A percentile compares a stretch with the other conserved stretches of the same genome.
Conservation (phyloP, 2,797 vertebrate genomes). For the Chelonia mydas region DNA sequence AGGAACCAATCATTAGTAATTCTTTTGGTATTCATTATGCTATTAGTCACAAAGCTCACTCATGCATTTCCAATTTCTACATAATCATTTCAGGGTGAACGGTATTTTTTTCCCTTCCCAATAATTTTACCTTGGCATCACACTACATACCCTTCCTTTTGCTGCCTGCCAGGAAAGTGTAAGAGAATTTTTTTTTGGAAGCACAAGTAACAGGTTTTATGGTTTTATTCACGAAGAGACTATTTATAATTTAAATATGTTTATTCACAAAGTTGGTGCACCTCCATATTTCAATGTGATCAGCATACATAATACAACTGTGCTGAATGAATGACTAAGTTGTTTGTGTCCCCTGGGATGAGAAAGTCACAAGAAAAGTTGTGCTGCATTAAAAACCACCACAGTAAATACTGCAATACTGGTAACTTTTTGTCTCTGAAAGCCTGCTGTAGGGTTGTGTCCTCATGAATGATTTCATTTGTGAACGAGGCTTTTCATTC, state of each 20-base stretch:
- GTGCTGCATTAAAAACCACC: not conserved
- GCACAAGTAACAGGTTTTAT: not conserved
- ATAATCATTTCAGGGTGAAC: constrained; percentile 70
- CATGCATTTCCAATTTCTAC: constrained; percentile 67
- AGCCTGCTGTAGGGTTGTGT: rapidly evolving
- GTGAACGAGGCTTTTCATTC: not conserved
- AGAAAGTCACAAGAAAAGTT: not conserved
- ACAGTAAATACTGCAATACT: not conserved
- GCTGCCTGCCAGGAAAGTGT: constrained; percentile 14
- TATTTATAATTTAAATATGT: constrained; percentile 41
- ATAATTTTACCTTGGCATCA: constrained; percentile 51
- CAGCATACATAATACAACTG: constrained; percentile 21
- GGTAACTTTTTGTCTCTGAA: not conserved
- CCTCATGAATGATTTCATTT: not conserved
- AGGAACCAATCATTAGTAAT: constrained; percentile 60
- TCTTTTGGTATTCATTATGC: constrained; percentile 69
- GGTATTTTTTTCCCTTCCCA: constrained; percentile 32
- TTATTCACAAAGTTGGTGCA: constrained; percentile 26
- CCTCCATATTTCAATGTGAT: constrained; percentile 15
- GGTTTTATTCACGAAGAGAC: not conserved
- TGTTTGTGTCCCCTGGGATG: constrained; percentile 19
- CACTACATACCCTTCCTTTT: constrained; percentile 33
- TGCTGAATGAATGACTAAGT: constrained; percentile 37
- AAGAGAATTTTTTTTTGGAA: not conserved
- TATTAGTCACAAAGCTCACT: constrained; percentile 72